Percentiles rank a stretch among this genome's conserved stretches.
These are phyloP conservation scores for Ceratina australensis DNA, from an alignment of 1,140 invertebrate species.

Conservation along the genomic window DNA sequence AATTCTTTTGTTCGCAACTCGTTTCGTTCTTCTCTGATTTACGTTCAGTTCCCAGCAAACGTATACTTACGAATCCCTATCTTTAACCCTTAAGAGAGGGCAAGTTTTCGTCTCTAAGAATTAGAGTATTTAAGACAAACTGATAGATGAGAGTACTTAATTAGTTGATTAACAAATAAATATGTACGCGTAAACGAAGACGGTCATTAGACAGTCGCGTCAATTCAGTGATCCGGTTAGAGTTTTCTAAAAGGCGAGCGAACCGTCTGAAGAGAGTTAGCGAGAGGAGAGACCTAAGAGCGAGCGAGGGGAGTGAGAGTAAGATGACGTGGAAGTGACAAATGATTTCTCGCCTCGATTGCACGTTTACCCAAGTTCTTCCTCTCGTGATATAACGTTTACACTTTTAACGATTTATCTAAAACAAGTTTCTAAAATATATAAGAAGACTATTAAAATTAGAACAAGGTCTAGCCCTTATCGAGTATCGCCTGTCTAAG, in stretches of 20 bases:
- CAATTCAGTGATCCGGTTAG: conserved; percentile 14
- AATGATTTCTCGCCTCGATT: conserved; percentile 2
- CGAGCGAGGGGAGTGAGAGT: too few relatives aligned
- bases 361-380: conserved; percentile 50
- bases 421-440: conserved; percentile 14
- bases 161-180: conserved; percentile 18
- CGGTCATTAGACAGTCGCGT: conserved; percentile 1
- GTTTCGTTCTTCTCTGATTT: background rate
- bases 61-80: conserved; percentile 2
- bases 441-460: background rate
- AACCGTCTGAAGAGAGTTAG: too few relatives aligned
- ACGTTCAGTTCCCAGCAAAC: background rate
- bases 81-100: conserved; percentile 45
- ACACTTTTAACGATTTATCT: conserved; percentile 23
- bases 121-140: background rate
- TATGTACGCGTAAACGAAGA: conserved; percentile 9
- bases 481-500: conserved; percentile 39
- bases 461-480: conserved; percentile 5
- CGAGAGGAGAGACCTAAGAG: background rate
- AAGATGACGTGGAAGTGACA: background rate
- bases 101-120: conserved; percentile 12
- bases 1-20: too few relatives aligned
- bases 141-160: background rate
- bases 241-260: too few relatives aligned
- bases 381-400: conserved; percentile 34